A percentile compares a stretch with the other conserved stretches of the same genome.
These are phyloP conservation scores for Acrobasis consociella DNA, from an alignment of 2,888 invertebrate species.

Conservation along the genomic window DNA sequence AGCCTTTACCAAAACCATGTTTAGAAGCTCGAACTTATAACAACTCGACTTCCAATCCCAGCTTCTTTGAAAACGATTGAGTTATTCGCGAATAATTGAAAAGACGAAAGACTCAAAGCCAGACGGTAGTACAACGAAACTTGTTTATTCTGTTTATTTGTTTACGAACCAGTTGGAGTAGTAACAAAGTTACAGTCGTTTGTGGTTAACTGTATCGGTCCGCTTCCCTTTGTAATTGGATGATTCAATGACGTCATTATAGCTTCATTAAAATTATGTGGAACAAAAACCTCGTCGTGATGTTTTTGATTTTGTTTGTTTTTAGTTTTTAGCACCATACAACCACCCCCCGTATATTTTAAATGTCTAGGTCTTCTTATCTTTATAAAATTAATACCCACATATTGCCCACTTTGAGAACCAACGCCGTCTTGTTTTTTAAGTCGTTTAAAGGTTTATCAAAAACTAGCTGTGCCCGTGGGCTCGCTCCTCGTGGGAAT, in stretches of 20 bases:
- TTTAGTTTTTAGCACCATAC: too few species aligned
- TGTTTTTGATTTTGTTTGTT: too few species aligned
- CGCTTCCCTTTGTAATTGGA: constrained; percentile 4
- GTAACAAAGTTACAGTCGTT: constrained; percentile 18
- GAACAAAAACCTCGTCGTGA: too few species aligned
- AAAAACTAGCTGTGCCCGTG: too few species aligned
- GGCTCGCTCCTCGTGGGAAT: too few species aligned
- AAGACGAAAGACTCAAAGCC: constrained; percentile 15
- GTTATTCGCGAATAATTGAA: constrained; percentile 15
- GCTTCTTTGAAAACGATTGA: constrained; percentile 17
- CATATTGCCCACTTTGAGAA: too few species aligned
- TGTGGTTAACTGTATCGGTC: constrained; percentile 10
- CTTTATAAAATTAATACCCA: too few species aligned
- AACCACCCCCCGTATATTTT: too few species aligned
- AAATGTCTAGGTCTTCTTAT: too few species aligned
- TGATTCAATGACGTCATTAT: constrained; percentile 5
- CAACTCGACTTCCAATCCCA: constrained; percentile 6
- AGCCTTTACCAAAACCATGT: neutral
- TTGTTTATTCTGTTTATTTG: constrained; percentile 13
- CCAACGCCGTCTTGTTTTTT: too few species aligned
- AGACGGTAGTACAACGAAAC: constrained; percentile 1
- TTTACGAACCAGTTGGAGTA: constrained; percentile 7
- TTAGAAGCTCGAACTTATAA: constrained; percentile 2
- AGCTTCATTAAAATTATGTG: neutral
- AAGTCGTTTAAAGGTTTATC: too few species aligned